Evolutionary conservation across 1,140 invertebrate genomes (phyloP).

Genomic region (Halictus rubicundus): DNA sequence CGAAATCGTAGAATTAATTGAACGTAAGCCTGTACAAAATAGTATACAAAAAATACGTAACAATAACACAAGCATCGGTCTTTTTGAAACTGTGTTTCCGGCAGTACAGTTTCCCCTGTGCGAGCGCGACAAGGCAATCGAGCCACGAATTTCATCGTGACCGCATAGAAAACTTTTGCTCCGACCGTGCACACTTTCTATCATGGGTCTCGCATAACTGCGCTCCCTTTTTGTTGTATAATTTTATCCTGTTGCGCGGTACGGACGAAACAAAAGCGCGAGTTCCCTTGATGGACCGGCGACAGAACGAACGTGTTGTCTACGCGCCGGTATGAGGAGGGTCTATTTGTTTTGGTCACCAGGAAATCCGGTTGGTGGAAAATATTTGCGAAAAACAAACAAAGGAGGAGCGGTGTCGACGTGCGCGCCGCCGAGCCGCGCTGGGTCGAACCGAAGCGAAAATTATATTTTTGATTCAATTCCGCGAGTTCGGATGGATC

Average conservation of each 20-base stretch:
- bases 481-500: neutral
- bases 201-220: neutral
- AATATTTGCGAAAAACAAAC: slow-evolving; percentile 19
- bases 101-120: no score
- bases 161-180: no score
- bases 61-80: no score
- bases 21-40: no score
- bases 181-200: neutral
- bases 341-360: slow-evolving; percentile 37
- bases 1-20: no score
- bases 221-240: no score
- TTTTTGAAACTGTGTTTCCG: no score
- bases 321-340: neutral
- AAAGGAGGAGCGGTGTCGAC: no score
- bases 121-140: no score
- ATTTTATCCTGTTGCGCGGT: no score
- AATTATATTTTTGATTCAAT: slow-evolving; percentile 49
- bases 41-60: no score
- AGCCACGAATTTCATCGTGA: no score
- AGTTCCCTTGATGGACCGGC: neutral
- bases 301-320: neutral
- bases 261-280: neutral
- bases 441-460: neutral
- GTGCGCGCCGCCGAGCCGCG: neutral
- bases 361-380: neutral